Evolutionary conservation across 2,888 invertebrate species (phyloP).

Genomic region (Cancer borealis): DNA sequence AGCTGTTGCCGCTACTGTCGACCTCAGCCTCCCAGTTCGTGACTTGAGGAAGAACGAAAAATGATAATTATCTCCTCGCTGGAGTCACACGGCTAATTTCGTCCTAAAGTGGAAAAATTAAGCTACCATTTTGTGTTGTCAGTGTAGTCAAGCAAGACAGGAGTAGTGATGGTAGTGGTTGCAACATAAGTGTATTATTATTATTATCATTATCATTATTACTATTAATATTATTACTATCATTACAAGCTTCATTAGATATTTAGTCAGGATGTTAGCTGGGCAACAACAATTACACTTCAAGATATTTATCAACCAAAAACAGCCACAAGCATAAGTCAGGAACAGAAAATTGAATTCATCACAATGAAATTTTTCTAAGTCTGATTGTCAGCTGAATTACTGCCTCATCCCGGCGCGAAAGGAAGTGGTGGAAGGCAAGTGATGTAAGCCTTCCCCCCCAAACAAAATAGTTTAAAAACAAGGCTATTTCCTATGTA

Average conservation of each 20-base stretch:
- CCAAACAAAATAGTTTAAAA: neutral
- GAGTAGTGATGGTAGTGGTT: neutral
- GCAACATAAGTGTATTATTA: neutral
- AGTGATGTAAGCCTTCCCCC: neutral
- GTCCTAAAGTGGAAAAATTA: constrained; percentile 42
- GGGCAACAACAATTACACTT: neutral
- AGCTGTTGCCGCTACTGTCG: constrained; percentile 71
- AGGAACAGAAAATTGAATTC: neutral
- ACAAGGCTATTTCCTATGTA: neutral
- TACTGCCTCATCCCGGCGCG: neutral
- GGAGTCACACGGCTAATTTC: constrained; percentile 67
- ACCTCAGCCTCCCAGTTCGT: constrained; percentile 66
- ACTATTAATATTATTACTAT: constrained; percentile 12
- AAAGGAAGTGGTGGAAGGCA: constrained; percentile 1
- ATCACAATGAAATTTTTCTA: neutral
- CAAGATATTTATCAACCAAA: neutral
- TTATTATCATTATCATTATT: constrained; percentile 35
- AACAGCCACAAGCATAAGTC: neutral
- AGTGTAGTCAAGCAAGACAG: neutral
- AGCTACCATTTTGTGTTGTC: constrained; percentile 45
- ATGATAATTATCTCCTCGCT: constrained; percentile 64
- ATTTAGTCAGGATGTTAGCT: neutral
- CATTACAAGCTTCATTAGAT: neutral
- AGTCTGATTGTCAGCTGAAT: neutral
- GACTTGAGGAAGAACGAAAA: constrained; percentile 66